phyloP scores from a whole-genome alignment of 2,113 vertebrate species.

The Heloderma charlesbogerti region DNA sequence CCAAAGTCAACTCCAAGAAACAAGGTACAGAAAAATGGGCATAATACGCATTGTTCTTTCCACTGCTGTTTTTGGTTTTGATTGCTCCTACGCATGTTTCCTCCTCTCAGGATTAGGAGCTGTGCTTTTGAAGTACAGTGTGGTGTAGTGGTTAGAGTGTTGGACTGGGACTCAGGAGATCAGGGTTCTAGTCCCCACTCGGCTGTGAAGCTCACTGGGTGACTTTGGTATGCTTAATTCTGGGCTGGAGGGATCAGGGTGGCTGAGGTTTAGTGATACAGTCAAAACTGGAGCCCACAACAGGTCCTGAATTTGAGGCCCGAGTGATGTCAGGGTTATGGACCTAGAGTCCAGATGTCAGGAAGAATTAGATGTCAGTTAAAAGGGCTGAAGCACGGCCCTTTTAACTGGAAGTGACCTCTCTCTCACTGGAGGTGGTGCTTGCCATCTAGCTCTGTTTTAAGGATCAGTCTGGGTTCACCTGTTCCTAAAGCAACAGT shows the following conservation, averaged over 20 bases:
- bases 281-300: too few species aligned
- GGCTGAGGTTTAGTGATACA: too few species aligned
- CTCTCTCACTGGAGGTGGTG: neutral
- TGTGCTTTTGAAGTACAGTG: neutral
- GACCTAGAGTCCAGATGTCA: too few species aligned
- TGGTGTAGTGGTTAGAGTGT: neutral
- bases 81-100: neutral
- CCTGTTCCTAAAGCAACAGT: neutral
- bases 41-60: neutral
- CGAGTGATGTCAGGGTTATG: too few species aligned
- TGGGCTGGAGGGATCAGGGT: too few species aligned
- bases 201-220: too few species aligned
- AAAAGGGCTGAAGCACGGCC: neutral
- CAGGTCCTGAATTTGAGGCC: too few species aligned
- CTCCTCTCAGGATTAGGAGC: neutral
- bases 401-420: neutral
- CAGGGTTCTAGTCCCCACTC: too few species aligned
- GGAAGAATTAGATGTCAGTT: too few species aligned
- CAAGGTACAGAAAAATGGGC: constrained; percentile 30
- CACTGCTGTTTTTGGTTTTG: neutral
- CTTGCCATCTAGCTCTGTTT: neutral
- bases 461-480: neutral
- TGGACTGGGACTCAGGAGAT: too few species aligned
- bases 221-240: too few species aligned
- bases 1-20: constrained; percentile 44